These are phyloP conservation scores for Mechanitis messenoides DNA, from an alignment of 2,888 invertebrate species.

Conservation along the genomic window DNA sequence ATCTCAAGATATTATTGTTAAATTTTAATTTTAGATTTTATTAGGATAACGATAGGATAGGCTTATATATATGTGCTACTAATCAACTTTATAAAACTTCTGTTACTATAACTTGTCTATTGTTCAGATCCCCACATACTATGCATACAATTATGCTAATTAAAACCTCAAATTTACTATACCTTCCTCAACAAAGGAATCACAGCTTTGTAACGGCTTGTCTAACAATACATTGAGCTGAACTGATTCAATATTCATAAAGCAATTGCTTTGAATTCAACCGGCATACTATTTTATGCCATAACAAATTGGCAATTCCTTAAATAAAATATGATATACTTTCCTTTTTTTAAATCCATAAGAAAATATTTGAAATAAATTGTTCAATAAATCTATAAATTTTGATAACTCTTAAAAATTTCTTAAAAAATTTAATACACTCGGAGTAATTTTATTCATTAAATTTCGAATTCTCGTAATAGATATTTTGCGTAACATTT, in stretches of 20 bases:
- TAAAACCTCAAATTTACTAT: constrained; percentile 25
- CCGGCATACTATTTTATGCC: constrained; percentile 6
- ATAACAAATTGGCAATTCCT: constrained; percentile 1
- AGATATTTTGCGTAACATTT: too few species aligned
- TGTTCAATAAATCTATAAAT: not conserved
- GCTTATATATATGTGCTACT: not conserved
- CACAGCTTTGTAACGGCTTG: constrained; percentile 18
- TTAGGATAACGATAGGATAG: too few species aligned
- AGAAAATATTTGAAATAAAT: not conserved
- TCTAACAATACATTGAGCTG: constrained; percentile 17
- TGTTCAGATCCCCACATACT: constrained; percentile 19
- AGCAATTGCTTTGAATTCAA: constrained; percentile 15
- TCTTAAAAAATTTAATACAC: too few species aligned
- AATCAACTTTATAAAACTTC: not conserved
- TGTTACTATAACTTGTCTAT: constrained; percentile 16
- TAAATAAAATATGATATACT: not conserved
- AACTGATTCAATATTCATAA: constrained; percentile 18
- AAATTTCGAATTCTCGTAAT: too few species aligned
- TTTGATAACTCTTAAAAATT: not conserved
- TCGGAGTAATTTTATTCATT: too few species aligned
- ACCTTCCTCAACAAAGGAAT: constrained; percentile 20
- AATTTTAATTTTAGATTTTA: too few species aligned
- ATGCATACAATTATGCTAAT: constrained; percentile 23
- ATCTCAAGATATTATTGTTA: too few species aligned
- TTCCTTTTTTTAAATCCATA: not conserved